Conservation (phyloP, 2,888 invertebrate genomes). For the Drosophila eohydei region DNA sequence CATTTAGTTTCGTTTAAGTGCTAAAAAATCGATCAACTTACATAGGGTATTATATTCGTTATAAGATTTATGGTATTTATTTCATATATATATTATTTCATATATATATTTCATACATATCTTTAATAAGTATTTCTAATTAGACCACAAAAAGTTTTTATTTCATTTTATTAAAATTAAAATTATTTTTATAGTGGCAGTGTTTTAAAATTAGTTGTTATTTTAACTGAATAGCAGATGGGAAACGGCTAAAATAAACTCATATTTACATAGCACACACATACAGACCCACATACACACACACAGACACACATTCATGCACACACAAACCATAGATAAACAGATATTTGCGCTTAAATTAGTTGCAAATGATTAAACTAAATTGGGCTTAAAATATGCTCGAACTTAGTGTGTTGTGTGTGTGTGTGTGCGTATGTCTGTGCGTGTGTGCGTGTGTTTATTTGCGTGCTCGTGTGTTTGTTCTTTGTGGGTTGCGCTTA, state of each 20-base stretch:
- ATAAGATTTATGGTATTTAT: conserved; percentile 39
- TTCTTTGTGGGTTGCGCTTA: conserved; percentile 55
- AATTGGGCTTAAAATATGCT: conserved; percentile 67
- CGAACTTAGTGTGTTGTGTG: conserved; percentile 20
- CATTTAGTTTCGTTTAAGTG: conserved; percentile 23
- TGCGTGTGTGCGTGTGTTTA: conserved; percentile 9
- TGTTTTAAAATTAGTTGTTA: conserved; percentile 33
- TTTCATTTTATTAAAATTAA: conserved; percentile 25
- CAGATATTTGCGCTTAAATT: conserved; percentile 57
- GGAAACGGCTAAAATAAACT: conserved; percentile 41
- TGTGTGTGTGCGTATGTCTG: conserved; percentile 10
- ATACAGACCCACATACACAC: neutral
- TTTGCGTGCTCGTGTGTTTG: conserved; percentile 30
- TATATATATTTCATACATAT: conserved; percentile 25
- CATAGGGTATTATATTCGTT: conserved; percentile 39
- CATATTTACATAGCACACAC: conserved; percentile 50
- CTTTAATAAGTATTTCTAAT: conserved; percentile 33
- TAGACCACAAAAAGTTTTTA: conserved; percentile 42
- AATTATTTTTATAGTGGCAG: conserved; percentile 45
- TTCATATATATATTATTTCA: conserved; percentile 28
- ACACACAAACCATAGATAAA: conserved; percentile 17
- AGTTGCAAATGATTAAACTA: conserved; percentile 69
- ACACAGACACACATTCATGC: conserved; percentile 13
- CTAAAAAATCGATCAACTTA: conserved; percentile 53
- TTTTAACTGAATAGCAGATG: conserved; percentile 31